Evolutionary conservation across 2,888 invertebrate genomes (phyloP).

Genomic region (Anarsia innoxiella): DNA sequence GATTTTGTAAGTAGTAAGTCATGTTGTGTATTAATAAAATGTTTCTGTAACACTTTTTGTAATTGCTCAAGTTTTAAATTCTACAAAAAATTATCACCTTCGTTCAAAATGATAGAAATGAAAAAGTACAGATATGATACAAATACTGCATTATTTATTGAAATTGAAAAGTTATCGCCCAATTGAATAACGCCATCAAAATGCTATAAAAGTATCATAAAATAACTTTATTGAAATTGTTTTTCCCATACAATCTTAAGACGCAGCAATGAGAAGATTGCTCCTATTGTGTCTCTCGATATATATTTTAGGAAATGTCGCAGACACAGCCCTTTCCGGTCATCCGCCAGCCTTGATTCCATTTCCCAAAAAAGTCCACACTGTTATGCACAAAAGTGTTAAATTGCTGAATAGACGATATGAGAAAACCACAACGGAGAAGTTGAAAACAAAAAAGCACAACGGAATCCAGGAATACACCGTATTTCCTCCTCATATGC

Average conservation of each 20-base stretch:
- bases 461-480: conserved; percentile 30
- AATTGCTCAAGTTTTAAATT: no score
- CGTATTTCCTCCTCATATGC: conserved; percentile 28
- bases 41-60: no score
- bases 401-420: conserved; percentile 37
- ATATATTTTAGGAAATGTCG: no score
- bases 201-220: conserved; percentile 28
- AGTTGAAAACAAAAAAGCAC: conserved; percentile 1
- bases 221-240: conserved; percentile 9
- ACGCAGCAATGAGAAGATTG: conserved; percentile 31
- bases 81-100: no score
- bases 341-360: no score
- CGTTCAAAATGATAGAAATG: no score
- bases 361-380: conserved; percentile 30
- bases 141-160: no score
- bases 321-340: no score
- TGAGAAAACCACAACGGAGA: conserved; percentile 19
- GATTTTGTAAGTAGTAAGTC: no score
- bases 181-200: conserved; percentile 24
- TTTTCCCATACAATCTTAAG: background rate
- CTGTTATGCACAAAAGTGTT: conserved; percentile 22
- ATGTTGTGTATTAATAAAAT: no score
- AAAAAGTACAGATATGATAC: no score
- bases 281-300: conserved; percentile 24
- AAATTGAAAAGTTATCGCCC: conserved; percentile 30